Percentiles rank a stretch among this genome's conserved stretches.
Evolutionary conservation across 1,140 invertebrate genomes (phyloP).

Genomic region (Meteorus sp.): DNA sequence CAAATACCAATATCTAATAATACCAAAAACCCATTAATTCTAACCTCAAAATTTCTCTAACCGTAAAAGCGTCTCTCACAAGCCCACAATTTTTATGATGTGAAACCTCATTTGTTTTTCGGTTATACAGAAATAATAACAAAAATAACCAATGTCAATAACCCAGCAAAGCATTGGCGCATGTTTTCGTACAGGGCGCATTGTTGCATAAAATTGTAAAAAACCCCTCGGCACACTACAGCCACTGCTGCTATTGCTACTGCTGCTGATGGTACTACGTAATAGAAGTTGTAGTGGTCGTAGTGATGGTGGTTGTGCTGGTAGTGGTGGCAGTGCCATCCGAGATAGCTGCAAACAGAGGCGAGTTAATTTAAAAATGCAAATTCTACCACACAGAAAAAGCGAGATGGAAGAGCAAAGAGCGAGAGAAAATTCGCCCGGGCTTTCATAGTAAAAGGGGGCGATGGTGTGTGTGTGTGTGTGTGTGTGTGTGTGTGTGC

Average conservation of each 20-base stretch:
- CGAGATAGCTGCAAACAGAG: constrained; percentile 59
- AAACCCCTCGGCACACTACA: constrained; percentile 37
- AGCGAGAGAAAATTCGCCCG: neutral
- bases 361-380: constrained; percentile 62
- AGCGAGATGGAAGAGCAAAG: no score
- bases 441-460: no score
- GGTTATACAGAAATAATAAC: constrained; percentile 26
- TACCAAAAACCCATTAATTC: no score
- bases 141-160: constrained; percentile 34
- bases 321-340: constrained; percentile 31
- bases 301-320: no score
- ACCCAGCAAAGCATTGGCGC: constrained; percentile 19
- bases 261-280: neutral
- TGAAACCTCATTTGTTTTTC: constrained; percentile 24
- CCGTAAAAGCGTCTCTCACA: no score
- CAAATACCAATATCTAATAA: no score
- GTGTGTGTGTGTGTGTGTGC: no score
- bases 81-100: no score
- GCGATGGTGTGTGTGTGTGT: no score
- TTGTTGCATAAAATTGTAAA: constrained; percentile 59
- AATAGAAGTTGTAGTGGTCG: no score
- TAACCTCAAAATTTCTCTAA: no score
- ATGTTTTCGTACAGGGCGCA: constrained; percentile 32
- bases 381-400: constrained; percentile 50
- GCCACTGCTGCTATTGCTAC: constrained; percentile 21